A percentile compares a stretch with the other conserved stretches of the same genome.
Conservation (phyloP, 2,888 invertebrate genomes). For the Acanthoscelides obtectus region DNA sequence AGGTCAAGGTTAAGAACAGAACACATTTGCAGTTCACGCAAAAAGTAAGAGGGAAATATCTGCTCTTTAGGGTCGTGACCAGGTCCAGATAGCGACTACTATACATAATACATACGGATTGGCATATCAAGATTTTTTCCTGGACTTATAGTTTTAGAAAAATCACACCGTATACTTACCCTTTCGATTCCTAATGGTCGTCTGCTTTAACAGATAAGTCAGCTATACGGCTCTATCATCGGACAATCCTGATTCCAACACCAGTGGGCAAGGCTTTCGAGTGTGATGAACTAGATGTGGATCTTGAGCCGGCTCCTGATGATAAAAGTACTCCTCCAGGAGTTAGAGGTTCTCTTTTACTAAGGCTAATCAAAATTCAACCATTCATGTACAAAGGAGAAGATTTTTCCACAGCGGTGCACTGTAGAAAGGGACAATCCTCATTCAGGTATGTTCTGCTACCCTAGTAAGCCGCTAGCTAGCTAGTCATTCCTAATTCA, state of each 20-base stretch:
- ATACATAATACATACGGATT: no score
- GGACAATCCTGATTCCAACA: constrained; percentile 71
- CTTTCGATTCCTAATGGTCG: no score
- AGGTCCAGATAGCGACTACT: no score
- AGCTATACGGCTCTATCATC: constrained; percentile 43
- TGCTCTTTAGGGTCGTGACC: no score
- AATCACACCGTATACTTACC: no score
- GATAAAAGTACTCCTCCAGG: constrained; percentile 35
- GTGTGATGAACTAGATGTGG: constrained; percentile 67
- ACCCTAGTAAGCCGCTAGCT: no score
- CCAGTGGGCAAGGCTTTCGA: constrained; percentile 82
- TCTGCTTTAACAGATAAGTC: constrained; percentile 29
- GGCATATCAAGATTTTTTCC: no score
- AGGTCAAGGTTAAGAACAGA: no score
- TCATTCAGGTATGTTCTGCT: neutral
- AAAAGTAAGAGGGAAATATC: no score
- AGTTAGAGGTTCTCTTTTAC: constrained; percentile 38
- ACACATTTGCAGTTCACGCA: no score
- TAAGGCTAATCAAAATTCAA: constrained; percentile 55
- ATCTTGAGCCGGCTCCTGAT: constrained; percentile 51
- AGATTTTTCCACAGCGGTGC: constrained; percentile 64
- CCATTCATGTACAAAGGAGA: constrained; percentile 85
- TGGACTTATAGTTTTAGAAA: no score
- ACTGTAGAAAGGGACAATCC: constrained; percentile 53
- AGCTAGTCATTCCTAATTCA: no score